Conservation (phyloP, 2,797 vertebrate genomes). For the Macroramphosus scolopax region DNA sequence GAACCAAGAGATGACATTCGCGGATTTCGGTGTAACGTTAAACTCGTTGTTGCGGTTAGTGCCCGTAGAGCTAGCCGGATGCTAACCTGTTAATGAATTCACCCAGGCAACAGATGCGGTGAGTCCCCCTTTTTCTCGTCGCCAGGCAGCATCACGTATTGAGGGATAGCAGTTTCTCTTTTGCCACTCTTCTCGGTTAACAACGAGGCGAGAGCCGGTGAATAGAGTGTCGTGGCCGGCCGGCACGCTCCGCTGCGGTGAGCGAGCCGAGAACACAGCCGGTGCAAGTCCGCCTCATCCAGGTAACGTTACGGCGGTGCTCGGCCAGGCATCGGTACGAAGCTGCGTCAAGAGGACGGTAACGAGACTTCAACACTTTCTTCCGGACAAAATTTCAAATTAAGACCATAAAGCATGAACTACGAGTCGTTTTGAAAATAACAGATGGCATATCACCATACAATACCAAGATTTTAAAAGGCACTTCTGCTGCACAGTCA, state of each 20-base stretch:
- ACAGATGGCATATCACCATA: no score
- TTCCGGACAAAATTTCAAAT: constrained; percentile 34
- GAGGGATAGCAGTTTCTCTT: constrained; percentile 21
- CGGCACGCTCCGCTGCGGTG: constrained; percentile 7
- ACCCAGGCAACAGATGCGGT: constrained; percentile 62
- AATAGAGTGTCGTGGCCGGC: background rate
- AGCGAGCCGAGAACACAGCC: constrained; percentile 10
- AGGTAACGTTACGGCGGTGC: constrained; percentile 32
- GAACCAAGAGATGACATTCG: constrained; percentile 35
- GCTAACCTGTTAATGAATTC: constrained; percentile 59
- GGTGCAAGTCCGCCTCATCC: constrained; percentile 34
- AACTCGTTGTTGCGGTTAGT: constrained; percentile 8
- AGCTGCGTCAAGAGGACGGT: constrained; percentile 15
- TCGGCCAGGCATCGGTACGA: constrained; percentile 11
- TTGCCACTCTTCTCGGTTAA: background rate
- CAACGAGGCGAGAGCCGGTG: background rate
- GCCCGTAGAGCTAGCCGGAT: constrained; percentile 32
- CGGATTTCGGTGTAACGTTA: constrained; percentile 3
- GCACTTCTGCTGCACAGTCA: no score
- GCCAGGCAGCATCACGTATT: constrained; percentile 14
- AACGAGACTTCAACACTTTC: background rate
- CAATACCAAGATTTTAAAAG: no score
- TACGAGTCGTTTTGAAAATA: background rate
- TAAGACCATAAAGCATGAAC: constrained; percentile 10
- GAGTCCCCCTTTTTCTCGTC: constrained; percentile 18